Evolutionary conservation across 2,113 vertebrate species (phyloP).

Genomic region (Prunella fulvescens): DNA sequence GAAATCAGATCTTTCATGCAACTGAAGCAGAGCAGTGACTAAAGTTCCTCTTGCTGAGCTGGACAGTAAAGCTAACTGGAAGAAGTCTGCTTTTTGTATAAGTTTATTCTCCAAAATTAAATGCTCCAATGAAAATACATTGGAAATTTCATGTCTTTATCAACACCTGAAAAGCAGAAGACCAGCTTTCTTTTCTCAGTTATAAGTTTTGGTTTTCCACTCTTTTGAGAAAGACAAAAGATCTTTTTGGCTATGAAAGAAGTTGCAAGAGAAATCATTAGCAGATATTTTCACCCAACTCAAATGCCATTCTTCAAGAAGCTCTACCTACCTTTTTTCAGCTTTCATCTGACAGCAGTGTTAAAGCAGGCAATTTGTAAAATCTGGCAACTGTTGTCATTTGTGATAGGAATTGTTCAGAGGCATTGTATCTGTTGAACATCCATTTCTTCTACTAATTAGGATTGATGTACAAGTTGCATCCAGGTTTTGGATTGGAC

Average conservation of each 20-base stretch:
- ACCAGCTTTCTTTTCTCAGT: neutral
- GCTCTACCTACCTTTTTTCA: neutral
- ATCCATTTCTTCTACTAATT: neutral
- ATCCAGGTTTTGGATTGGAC: neutral
- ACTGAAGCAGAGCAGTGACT: neutral
- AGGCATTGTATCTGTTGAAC: neutral
- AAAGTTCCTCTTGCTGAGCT: neutral
- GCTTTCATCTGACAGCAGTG: neutral
- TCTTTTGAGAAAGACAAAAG: neutral
- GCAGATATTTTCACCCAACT: neutral
- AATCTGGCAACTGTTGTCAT: neutral
- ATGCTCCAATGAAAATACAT: neutral
- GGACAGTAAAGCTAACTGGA: neutral
- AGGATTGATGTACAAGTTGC: neutral
- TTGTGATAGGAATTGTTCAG: neutral
- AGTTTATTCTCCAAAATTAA: neutral
- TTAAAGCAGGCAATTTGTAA: neutral
- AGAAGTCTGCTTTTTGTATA: neutral
- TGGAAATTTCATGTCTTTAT: neutral
- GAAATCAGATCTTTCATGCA: neutral
- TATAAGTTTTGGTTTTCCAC: neutral
- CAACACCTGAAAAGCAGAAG: neutral
- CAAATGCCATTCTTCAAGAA: neutral
- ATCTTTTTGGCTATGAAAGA: neutral
- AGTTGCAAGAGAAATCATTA: neutral